A percentile compares a stretch with the other conserved stretches of the same genome.
Conservation (phyloP, 2,888 invertebrate species). For the Eupsilia transversa region DNA sequence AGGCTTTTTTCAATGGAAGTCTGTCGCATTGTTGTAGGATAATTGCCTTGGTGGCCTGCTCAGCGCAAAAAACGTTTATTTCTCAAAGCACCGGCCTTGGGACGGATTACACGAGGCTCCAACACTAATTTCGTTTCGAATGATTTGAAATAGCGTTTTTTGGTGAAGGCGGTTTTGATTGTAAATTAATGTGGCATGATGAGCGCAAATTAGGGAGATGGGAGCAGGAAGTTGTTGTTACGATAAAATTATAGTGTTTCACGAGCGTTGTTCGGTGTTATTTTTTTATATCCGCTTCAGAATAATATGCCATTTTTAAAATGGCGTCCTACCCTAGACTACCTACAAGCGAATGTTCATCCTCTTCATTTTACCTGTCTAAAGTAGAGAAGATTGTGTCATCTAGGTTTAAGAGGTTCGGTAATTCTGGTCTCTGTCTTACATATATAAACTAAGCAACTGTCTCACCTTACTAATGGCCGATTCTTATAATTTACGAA, state of each 20-base stretch:
- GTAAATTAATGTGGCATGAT: constrained; percentile 47
- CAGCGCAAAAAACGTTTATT: constrained; percentile 70
- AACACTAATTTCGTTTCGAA: constrained; percentile 62
- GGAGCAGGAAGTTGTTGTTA: constrained; percentile 30
- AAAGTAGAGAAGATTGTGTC: background rate
- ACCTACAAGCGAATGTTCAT: background rate
- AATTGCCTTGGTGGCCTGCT: constrained; percentile 69
- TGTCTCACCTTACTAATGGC: background rate
- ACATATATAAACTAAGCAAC: background rate
- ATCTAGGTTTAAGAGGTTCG: background rate
- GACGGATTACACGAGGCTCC: constrained; percentile 57
- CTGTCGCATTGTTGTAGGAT: constrained; percentile 71
- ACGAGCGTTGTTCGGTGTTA: background rate
- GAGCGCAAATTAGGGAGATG: constrained; percentile 43
- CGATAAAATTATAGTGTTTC: constrained; percentile 26
- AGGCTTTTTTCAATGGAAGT: constrained; percentile 65
- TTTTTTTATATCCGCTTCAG: background rate
- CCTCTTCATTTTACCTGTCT: background rate
- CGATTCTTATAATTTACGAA: too few relatives aligned
- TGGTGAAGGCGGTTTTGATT: constrained; percentile 37
- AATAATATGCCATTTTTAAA: background rate
- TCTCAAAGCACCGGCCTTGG: constrained; percentile 70
- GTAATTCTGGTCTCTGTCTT: too few relatives aligned
- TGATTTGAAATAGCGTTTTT: constrained; percentile 62
- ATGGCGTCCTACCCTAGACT: background rate